Conservation (phyloP, 2,113 vertebrate genomes). For the Strix aluco region DNA sequence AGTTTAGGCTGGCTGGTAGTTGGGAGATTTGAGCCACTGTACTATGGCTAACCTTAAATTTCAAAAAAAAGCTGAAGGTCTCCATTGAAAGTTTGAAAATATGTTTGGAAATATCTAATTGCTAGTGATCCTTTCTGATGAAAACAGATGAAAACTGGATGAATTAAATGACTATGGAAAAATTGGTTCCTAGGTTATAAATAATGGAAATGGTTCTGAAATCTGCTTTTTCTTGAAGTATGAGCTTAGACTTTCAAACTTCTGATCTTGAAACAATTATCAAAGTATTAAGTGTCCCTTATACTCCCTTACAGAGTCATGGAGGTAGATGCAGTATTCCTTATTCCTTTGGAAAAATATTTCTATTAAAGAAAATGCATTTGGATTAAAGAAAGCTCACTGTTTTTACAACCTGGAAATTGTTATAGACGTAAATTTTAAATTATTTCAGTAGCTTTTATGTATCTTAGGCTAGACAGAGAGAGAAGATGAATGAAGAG, state of each 20-base stretch:
- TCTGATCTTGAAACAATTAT: not conserved
- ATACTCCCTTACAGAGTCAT: not conserved
- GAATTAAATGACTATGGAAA: not conserved
- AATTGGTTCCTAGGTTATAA: not conserved
- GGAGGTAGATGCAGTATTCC: not conserved
- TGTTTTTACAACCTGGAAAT: not conserved
- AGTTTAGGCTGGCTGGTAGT: not conserved
- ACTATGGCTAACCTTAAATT: not conserved
- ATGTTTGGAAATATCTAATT: not conserved
- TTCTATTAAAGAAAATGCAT: not conserved
- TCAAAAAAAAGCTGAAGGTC: not conserved
- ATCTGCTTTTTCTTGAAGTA: not conserved
- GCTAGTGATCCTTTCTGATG: not conserved
- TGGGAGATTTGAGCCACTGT: not conserved
- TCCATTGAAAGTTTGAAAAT: not conserved
- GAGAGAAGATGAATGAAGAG: slow-evolving; percentile 99
- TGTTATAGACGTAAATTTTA: not conserved
- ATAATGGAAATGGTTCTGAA: not conserved
- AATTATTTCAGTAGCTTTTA: not conserved
- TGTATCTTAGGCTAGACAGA: slow-evolving; percentile 85
- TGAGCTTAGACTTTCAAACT: not conserved
- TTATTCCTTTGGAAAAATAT: not conserved
- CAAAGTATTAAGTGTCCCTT: not conserved
- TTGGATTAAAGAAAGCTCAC: not conserved
- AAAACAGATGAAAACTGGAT: not conserved